A percentile compares a stretch with the other conserved stretches of the same genome.
Evolutionary conservation across 2,113 vertebrate genomes (phyloP).

Genomic region (Panthera uncia): DNA sequence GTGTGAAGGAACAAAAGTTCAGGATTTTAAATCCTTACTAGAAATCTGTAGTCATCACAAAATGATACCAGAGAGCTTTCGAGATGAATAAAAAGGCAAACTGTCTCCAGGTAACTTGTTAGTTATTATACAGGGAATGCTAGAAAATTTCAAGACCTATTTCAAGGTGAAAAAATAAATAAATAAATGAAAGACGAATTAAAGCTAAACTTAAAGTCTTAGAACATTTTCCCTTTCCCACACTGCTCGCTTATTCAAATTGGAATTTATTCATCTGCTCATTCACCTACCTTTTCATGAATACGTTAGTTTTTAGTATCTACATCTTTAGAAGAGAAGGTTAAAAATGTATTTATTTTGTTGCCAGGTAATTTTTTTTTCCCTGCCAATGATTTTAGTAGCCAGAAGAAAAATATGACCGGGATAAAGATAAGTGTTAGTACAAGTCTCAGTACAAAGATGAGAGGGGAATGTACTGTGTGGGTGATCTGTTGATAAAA

Average conservation of each 20-base stretch:
- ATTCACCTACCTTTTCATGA: background rate
- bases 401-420: background rate
- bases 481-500: background rate
- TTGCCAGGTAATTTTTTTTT: slow-evolving; percentile 28
- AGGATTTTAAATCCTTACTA: background rate
- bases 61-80: background rate
- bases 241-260: background rate
- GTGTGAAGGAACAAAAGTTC: background rate
- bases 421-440: background rate
- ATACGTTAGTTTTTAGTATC: background rate
- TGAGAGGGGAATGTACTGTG: background rate
- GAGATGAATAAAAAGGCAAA: background rate
- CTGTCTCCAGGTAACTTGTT: background rate
- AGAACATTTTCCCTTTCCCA: background rate
- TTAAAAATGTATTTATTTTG: background rate
- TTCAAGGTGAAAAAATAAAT: background rate
- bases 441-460: background rate
- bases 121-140: background rate
- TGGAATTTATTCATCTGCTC: background rate
- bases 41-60: background rate
- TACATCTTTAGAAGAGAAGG: background rate
- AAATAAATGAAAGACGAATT: background rate
- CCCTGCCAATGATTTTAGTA: background rate
- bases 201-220: background rate
- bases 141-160: background rate